Percentiles rank a stretch among this genome's conserved stretches.
These are phyloP conservation scores for Pseudanteris insignis DNA, from an alignment of 2,888 invertebrate genomes.

Conservation along the genomic window DNA sequence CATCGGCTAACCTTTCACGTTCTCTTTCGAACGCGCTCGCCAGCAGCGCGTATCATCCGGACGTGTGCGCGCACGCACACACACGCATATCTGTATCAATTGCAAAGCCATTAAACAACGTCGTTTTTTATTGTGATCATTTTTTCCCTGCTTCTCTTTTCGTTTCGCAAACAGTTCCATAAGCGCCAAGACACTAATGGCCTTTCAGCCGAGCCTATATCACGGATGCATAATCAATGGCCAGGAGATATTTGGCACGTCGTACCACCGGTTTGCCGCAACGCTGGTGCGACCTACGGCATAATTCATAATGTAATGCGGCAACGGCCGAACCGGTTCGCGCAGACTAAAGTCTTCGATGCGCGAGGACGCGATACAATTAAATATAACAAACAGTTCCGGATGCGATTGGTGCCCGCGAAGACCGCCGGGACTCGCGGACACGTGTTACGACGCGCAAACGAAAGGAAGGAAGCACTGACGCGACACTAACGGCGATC, in stretches of 20 bases:
- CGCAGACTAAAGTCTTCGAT: conserved; percentile 35
- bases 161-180: conserved; percentile 10
- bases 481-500: conserved; percentile 34
- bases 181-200: conserved; percentile 27
- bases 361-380: conserved; percentile 44
- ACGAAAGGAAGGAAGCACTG: conserved; percentile 34
- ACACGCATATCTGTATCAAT: conserved; percentile 19
- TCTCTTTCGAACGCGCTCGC: conserved; percentile 30
- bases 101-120: conserved; percentile 32
- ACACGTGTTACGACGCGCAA: conserved; percentile 34
- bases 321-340: conserved; percentile 47
- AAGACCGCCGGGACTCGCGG: conserved; percentile 24
- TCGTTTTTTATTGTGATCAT: too few relatives aligned
- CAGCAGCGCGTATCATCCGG: neutral
- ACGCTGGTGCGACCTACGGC: conserved; percentile 29
- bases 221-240: conserved; percentile 36
- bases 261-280: conserved; percentile 41
- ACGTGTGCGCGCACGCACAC: neutral
- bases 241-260: conserved; percentile 40
- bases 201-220: conserved; percentile 21
- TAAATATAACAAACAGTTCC: conserved; percentile 47
- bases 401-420: conserved; percentile 46
- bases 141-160: too few relatives aligned
- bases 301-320: conserved; percentile 41
- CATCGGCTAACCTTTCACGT: conserved; percentile 36